Evolutionary conservation across 2,797 vertebrate genomes (phyloP).

Genomic region (Pogoniulus pusillus): DNA sequence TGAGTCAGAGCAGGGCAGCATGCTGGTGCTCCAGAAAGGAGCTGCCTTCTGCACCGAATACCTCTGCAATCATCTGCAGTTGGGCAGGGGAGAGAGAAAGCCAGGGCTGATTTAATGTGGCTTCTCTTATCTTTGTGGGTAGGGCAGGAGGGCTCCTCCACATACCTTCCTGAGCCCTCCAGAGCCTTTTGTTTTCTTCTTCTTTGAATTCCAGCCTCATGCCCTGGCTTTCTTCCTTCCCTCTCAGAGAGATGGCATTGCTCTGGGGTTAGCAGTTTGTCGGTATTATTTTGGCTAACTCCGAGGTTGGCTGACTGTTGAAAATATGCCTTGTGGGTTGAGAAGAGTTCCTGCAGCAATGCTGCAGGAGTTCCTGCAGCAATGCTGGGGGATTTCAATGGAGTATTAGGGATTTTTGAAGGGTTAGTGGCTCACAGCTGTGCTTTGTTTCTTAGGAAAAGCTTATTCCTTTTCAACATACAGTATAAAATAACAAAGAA

Average conservation of each 20-base stretch:
- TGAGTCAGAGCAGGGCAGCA: slow-evolving; percentile 43
- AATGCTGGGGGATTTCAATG: slow-evolving; percentile 41
- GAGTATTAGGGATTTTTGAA: slow-evolving; percentile 60
- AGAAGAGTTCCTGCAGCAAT: slow-evolving; percentile 61
- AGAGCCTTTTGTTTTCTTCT: slow-evolving; percentile 53
- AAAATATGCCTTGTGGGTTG: slow-evolving; percentile 52
- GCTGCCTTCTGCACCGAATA: slow-evolving; percentile 41
- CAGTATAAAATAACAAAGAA: slow-evolving; percentile 60
- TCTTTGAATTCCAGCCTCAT: slow-evolving; percentile 12
- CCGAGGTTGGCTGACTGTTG: neutral
- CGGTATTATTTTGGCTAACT: slow-evolving; percentile 45
- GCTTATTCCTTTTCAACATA: slow-evolving; percentile 60
- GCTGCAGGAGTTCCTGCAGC: slow-evolving; percentile 57
- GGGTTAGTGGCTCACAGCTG: slow-evolving; percentile 61
- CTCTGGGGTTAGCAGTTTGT: slow-evolving; percentile 54
- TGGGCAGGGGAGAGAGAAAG: neutral
- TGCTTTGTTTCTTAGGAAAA: slow-evolving; percentile 64
- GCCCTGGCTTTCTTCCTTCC: neutral
- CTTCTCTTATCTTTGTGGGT: slow-evolving; percentile 35
- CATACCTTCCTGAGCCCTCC: slow-evolving; percentile 47
- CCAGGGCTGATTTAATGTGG: neutral
- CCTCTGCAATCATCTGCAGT: slow-evolving; percentile 55
- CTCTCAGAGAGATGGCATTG: slow-evolving; percentile 3
- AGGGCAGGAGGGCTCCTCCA: slow-evolving; percentile 37
- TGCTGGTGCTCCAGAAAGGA: slow-evolving; percentile 46